Evolutionary conservation across 2,797 vertebrate genomes (phyloP).

Genomic region (Hozukius guyotensis): DNA sequence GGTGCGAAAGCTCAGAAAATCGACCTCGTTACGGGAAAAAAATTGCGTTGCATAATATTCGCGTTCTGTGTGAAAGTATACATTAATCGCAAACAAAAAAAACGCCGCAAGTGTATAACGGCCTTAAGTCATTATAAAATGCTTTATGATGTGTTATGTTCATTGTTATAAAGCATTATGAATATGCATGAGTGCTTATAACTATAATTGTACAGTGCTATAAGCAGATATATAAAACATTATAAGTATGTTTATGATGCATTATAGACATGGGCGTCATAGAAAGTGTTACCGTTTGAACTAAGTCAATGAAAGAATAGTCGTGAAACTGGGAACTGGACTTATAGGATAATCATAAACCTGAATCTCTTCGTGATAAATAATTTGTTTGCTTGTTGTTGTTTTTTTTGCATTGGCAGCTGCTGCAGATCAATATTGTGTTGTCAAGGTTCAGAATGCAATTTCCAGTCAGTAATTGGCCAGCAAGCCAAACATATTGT

Average conservation of each 20-base stretch:
- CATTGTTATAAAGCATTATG: not conserved
- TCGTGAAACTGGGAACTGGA: not conserved
- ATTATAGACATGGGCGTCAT: not conserved
- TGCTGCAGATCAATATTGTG: constrained; percentile 56
- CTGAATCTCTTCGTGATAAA: constrained; percentile 23
- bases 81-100: too few relatives aligned
- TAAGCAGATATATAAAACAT: not conserved
- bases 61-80: too few relatives aligned
- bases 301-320: not conserved
- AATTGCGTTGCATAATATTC: accelerated
- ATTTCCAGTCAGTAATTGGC: constrained; percentile 72
- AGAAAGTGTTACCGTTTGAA: not conserved
- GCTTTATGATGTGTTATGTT: not conserved
- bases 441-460: constrained; percentile 63
- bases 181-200: not conserved
- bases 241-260: not conserved
- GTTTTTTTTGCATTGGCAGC: constrained; percentile 26
- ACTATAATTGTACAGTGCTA: not conserved
- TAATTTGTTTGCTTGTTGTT: constrained; percentile 3
- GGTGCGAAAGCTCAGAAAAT: too few relatives aligned
- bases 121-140: not conserved
- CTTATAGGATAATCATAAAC: constrained; percentile 9
- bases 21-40: too few relatives aligned
- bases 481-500: constrained; percentile 55
- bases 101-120: too few relatives aligned